Evolutionary conservation across 1,140 invertebrate genomes (phyloP), one percentile per base, ranked within the genome.

Genomic region (Hydropsyche tenuis): DNA sequence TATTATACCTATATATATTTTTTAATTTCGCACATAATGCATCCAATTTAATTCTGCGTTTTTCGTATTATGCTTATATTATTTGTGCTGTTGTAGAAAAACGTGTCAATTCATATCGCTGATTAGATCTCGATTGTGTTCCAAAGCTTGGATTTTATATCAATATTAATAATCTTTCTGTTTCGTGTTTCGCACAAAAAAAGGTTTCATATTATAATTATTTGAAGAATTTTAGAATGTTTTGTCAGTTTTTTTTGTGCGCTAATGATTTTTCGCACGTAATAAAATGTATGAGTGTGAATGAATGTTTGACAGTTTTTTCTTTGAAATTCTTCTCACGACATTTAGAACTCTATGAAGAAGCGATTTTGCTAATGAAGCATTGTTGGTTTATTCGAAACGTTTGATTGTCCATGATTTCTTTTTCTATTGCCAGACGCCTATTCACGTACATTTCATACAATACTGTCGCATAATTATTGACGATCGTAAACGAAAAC

Each of bases 81-180:
- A 53, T 53, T 53, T 18, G 9, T 53, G 20, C n/a, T 20, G 48
- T 53, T 53, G 48, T 18, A 14, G 30, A 37, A 23, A 60, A 60
- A 60, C 56, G 22, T 60, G 56, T 60, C 56, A 60, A 60, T 60
- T 60, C 56, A 60, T 60, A 60, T 25, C 22, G 22, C 23, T 60
- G 56, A 60, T 60, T 60, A 60, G 25, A 60, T 60, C 23, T 60
- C 23, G 18, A 60, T 60, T 60, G 56, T 60, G 22, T 60, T 37
- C 9, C 3, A 37, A 37, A 37, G 9, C 30, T 37, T 4, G 30
- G 30, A 37, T 37, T 37, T 37, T 9, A 37, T 37, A 37, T 37
- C 30, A 9, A 37, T 9, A 37, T 9, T 9, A 9, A 20, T 53
- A 1, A 53, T 53, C 4, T 18, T 53, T 20, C 6, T 20, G 9